Evolutionary conservation across 1,140 invertebrate species (phyloP), one percentile per base, ranked within the genome.

Genomic region (Varroa destructor): DNA sequence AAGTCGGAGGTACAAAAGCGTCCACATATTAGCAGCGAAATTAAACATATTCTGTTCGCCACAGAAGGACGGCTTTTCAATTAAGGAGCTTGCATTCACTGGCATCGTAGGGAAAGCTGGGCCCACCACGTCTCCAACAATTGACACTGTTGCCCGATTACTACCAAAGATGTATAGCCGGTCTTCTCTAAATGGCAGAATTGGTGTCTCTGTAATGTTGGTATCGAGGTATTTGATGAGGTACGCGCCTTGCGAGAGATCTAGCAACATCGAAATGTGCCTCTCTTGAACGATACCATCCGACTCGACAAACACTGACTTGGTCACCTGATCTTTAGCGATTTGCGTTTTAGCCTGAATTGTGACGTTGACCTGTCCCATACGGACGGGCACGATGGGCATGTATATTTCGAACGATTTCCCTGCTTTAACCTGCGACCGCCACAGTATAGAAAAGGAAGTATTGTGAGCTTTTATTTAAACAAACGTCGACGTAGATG

Each of bases 1-100:
- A 54, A 88, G 82, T 61, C 92, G 85, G 87, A 96, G 90, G 78
- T 94, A 95, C 77, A 90, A 82, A 0, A 90, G 86, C 0, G 90
- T 91, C 79, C 93, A 91, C 77, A 96, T 85, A 80, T 93, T 96
- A 3, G 87, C 89, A 0, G 91, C 93, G 80, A 96, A 96, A 74
- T 91, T 93, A 81, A 93, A 97, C 84, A 95, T 90, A 76, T 90
- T 93, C 79, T 94, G 91, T 79, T 97, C 93, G 0, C 86, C 91
- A 5, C 88, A 89, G 77, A 93, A 91, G 82, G 86, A 80, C 8
- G 81, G 80, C 67, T 92, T 78, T 76, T 87, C 80, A 0, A 94
- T 79, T 12, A 93, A 78, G 40, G 87, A 89, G 3, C 87, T 87
- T 0, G 91, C 86, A 77, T 92, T 93, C 0, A 93, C 86, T 0